phyloP scores from a whole-genome alignment of 2,888 invertebrate genomes.

The Vanessa cardui region DNA sequence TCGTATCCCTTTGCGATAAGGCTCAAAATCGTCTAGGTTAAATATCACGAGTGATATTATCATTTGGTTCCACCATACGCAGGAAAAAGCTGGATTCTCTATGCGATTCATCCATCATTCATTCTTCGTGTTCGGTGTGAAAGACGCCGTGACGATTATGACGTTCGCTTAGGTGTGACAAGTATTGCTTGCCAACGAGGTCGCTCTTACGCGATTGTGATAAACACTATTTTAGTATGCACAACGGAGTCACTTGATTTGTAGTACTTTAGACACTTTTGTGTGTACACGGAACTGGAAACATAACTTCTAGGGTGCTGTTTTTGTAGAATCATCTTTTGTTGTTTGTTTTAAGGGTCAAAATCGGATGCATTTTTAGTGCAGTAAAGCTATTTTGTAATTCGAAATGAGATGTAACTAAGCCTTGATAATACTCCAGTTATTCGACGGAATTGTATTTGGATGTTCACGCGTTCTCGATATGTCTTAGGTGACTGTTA shows the following conservation, averaged over 20 bases:
- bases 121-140: slow-evolving; percentile 68
- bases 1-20: slow-evolving; percentile 40
- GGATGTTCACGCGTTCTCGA: slow-evolving; percentile 27
- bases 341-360: neutral
- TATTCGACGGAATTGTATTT: slow-evolving; percentile 59
- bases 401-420: slow-evolving; percentile 50
- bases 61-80: slow-evolving; percentile 52
- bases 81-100: slow-evolving; percentile 70
- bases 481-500: slow-evolving; percentile 10
- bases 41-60: slow-evolving; percentile 37
- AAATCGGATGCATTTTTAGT: slow-evolving; percentile 2
- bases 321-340: slow-evolving; percentile 15
- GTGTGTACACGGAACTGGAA: slow-evolving; percentile 32
- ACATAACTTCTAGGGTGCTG: slow-evolving; percentile 19
- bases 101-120: slow-evolving; percentile 77
- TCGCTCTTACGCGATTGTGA: slow-evolving; percentile 52
- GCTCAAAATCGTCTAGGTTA: slow-evolving; percentile 40
- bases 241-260: slow-evolving; percentile 49
- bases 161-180: slow-evolving; percentile 60
- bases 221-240: slow-evolving; percentile 61
- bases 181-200: slow-evolving; percentile 41
- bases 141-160: slow-evolving; percentile 76
- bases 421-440: slow-evolving; percentile 61
- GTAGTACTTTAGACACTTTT: slow-evolving; percentile 57
- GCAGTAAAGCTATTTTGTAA: slow-evolving; percentile 20